Conservation (phyloP, 2,888 invertebrate genomes). For the Plagodis dolabraria region DNA sequence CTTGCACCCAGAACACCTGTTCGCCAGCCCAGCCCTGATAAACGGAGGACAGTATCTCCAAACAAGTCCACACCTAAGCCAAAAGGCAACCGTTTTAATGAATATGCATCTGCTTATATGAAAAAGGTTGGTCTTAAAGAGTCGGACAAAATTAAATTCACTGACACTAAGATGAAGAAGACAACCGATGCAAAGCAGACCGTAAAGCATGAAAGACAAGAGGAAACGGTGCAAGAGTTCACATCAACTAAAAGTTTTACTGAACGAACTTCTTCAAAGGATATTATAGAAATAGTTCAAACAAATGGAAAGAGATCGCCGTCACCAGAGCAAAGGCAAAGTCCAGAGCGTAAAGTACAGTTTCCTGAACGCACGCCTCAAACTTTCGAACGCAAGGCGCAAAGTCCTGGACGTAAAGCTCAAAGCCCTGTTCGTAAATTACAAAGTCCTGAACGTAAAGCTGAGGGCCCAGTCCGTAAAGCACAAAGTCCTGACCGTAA, state of each 20-base stretch:
- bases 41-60: constrained; percentile 70
- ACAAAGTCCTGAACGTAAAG: constrained; percentile 42
- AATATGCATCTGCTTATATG: constrained; percentile 80
- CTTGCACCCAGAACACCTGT: constrained; percentile 51
- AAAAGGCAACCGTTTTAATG: constrained; percentile 72
- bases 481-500: constrained; percentile 40
- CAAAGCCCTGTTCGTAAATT: constrained; percentile 39
- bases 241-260: constrained; percentile 51
- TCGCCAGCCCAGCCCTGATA: constrained; percentile 71
- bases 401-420: constrained; percentile 40
- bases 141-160: constrained; percentile 58
- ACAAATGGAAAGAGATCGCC: constrained; percentile 66
- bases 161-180: constrained; percentile 56
- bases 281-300: constrained; percentile 59
- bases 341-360: constrained; percentile 47
- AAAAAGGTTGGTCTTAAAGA: constrained; percentile 76
- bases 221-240: constrained; percentile 52
- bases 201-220: constrained; percentile 48
- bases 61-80: constrained; percentile 63
- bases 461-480: constrained; percentile 43
- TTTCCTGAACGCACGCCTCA: constrained; percentile 43
- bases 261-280: constrained; percentile 64
- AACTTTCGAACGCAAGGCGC: constrained; percentile 38
- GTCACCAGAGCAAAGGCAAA: constrained; percentile 60
- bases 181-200: constrained; percentile 45